Evolutionary conservation across 92 coral and sea anemone species (phyloP).

Genomic region (Porites divaricata): DNA sequence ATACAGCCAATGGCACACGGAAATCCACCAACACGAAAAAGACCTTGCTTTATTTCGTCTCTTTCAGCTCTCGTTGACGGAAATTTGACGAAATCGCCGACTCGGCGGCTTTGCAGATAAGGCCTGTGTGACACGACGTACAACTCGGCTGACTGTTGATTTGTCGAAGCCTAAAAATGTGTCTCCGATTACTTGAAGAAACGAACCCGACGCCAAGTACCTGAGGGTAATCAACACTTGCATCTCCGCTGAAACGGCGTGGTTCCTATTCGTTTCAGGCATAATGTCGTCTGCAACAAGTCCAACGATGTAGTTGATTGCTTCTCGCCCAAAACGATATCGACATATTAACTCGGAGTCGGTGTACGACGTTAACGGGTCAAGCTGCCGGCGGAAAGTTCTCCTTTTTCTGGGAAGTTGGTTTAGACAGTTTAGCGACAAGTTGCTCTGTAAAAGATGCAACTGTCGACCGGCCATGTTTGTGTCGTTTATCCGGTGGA

Average conservation of each 20-base stretch:
- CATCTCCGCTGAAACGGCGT: slow-evolving; percentile 33
- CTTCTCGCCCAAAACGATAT: slow-evolving; percentile 18
- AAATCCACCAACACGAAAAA: slow-evolving; percentile 22
- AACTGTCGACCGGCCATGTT: slow-evolving; percentile 14
- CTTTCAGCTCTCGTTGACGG: slow-evolving; percentile 6
- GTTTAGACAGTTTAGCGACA: neutral
- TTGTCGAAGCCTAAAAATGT: slow-evolving; percentile 47
- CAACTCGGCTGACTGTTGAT: slow-evolving; percentile 57
- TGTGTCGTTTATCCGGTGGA: slow-evolving; percentile 7
- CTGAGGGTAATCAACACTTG: slow-evolving; percentile 61
- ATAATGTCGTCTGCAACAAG: slow-evolving; percentile 36
- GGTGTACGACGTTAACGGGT: neutral
- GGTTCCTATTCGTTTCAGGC: slow-evolving; percentile 46
- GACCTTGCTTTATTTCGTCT: slow-evolving; percentile 29
- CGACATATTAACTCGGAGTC: slow-evolving; percentile 2
- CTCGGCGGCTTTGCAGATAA: slow-evolving; percentile 41
- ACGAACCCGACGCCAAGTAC: slow-evolving; percentile 57
- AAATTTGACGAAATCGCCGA: slow-evolving; percentile 27
- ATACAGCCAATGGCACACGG: slow-evolving; percentile 51
- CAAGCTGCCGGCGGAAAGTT: slow-evolving; percentile 6
- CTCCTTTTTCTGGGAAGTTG: neutral
- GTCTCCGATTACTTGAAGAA: slow-evolving; percentile 63
- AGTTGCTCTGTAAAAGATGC: neutral
- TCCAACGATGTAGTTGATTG: slow-evolving; percentile 14
- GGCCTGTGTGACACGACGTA: slow-evolving; percentile 42